These are phyloP conservation scores for Etheostoma cragini DNA, from an alignment of 2,113 vertebrate genomes.

Conservation along the genomic window DNA sequence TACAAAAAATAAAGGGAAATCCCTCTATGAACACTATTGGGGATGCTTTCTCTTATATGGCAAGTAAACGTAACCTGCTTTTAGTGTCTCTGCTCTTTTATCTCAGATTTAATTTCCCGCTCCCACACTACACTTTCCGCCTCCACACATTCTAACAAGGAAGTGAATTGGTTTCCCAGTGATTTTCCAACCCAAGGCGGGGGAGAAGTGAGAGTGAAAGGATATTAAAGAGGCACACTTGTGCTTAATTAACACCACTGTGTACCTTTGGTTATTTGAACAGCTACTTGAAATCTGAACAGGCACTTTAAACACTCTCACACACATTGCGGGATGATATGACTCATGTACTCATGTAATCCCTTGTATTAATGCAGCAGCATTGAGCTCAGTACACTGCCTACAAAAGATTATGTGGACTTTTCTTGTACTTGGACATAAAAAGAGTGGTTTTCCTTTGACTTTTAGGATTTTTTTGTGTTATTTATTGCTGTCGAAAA, in stretches of 20 bases:
- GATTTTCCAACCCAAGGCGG: slow-evolving; percentile 37
- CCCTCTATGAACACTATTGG: slow-evolving; percentile 22
- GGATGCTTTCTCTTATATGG: slow-evolving; percentile 24
- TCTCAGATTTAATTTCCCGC: slow-evolving; percentile 59
- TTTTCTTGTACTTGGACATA: neutral
- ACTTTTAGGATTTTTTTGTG: neutral
- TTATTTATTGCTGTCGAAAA: neutral
- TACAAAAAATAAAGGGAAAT: neutral
- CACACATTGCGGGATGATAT: neutral
- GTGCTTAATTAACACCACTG: slow-evolving; percentile 4
- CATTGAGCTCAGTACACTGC: neutral
- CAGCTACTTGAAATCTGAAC: neutral
- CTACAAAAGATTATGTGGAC: neutral
- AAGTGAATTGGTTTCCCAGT: slow-evolving; percentile 35
- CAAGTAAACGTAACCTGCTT: slow-evolving; percentile 40
- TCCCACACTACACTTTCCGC: slow-evolving; percentile 51
- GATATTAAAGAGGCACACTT: slow-evolving; percentile 1
- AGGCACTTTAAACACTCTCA: neutral
- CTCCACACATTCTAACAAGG: slow-evolving; percentile 52
- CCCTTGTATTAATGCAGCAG: neutral
- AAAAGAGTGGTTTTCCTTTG: neutral
- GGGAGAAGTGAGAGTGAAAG: slow-evolving; percentile 33
- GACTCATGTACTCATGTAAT: slow-evolving; percentile 23
- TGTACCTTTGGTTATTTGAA: neutral
- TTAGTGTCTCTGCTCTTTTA: slow-evolving; percentile 37